These are phyloP conservation scores for Anagyrus pseudococci DNA, from an alignment of 2,888 invertebrate genomes.

Conservation along the genomic window DNA sequence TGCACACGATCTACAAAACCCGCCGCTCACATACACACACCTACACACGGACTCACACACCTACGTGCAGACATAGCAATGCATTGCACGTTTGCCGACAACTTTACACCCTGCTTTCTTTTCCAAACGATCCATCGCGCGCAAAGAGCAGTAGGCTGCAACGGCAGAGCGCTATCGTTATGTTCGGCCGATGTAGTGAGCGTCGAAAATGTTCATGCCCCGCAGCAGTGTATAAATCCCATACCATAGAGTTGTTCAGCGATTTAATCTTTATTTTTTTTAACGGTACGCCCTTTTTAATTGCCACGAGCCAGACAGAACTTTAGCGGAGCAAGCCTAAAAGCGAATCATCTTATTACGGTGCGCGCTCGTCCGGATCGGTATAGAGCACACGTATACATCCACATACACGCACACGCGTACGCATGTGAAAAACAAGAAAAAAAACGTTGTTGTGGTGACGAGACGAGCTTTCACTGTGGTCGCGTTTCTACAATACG, in stretches of 20 bases:
- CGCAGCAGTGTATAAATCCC: not conserved
- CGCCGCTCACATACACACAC: too few species aligned
- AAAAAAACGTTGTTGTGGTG: too few species aligned
- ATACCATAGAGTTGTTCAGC: not conserved
- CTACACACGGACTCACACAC: not conserved
- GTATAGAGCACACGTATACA: too few species aligned
- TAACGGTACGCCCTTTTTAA: not conserved
- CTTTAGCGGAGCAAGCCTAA: not conserved
- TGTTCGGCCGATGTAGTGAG: not conserved
- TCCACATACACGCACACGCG: not conserved
- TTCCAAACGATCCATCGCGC: not conserved
- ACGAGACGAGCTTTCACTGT: too few species aligned
- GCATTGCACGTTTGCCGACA: not conserved
- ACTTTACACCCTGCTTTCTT: too few species aligned
- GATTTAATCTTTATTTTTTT: not conserved
- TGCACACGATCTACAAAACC: too few species aligned
- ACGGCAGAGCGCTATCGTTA: not conserved
- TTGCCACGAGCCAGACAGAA: too few species aligned
- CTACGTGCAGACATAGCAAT: not conserved
- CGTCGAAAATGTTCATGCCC: not conserved
- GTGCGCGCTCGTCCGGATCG: too few species aligned
- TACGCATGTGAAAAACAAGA: not conserved
- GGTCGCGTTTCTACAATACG: too few species aligned
- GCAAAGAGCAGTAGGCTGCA: not conserved
- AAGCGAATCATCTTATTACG: too few species aligned